Percentiles rank a stretch among this genome's conserved stretches.
Conservation (phyloP, 2,888 invertebrate genomes). For the Euzetes globulus region DNA sequence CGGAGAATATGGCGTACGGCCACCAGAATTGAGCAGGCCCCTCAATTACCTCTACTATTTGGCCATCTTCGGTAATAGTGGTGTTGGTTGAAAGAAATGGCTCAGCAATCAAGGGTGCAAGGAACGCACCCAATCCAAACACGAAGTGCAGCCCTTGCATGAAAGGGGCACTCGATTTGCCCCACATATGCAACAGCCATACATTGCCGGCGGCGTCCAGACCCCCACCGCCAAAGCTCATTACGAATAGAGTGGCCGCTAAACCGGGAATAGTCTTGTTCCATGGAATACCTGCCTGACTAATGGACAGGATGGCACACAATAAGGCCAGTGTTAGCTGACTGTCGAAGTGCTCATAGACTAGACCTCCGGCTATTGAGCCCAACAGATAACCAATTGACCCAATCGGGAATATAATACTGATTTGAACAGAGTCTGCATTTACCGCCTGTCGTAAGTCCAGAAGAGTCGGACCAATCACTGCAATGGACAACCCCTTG, state of each 20-base stretch:
- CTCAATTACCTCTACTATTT: not conserved
- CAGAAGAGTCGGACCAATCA: conserved; percentile 49
- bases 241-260: conserved; percentile 47
- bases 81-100: conserved; percentile 46
- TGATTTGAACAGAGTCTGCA: conserved; percentile 45
- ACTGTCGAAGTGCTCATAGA: conserved; percentile 36
- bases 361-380: conserved; percentile 45
- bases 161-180: conserved; percentile 47
- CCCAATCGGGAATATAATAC: conserved; percentile 47
- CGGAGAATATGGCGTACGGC: not conserved
- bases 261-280: conserved; percentile 28
- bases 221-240: conserved; percentile 48
- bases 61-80: not conserved
- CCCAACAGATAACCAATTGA: conserved; percentile 49
- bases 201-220: conserved; percentile 49
- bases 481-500: conserved; percentile 49
- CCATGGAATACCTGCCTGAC: conserved; percentile 35
- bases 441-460: conserved; percentile 46
- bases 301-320: conserved; percentile 33
- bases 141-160: conserved; percentile 51
- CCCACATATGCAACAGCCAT: conserved; percentile 46
- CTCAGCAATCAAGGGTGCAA: conserved; percentile 49
- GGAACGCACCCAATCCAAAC: conserved; percentile 50
- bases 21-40: not conserved
- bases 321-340: conserved; percentile 29